These are phyloP conservation scores for Odontothrips loti DNA, from an alignment of 2,888 invertebrate genomes.

Conservation along the genomic window DNA sequence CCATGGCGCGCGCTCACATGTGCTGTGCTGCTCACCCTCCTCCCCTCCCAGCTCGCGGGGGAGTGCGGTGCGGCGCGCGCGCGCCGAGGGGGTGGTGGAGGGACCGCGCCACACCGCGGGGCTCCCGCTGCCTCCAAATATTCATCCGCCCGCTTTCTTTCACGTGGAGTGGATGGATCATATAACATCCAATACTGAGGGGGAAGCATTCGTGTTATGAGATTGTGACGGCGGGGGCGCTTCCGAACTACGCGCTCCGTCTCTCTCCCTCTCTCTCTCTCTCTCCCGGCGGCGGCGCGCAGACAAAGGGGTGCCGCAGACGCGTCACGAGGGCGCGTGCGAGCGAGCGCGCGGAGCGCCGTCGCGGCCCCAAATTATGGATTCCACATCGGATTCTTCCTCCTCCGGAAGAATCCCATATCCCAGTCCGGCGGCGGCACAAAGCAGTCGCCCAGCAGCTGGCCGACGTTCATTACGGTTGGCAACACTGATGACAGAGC, in stretches of 20 bases:
- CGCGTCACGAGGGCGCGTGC: background rate
- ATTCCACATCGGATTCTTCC: background rate
- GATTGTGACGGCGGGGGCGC: background rate
- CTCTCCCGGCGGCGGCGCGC: background rate
- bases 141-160: background rate
- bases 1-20: background rate
- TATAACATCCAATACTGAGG: conserved; percentile 15
- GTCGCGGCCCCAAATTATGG: background rate
- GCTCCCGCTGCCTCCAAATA: background rate
- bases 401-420: background rate
- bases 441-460: too few relatives aligned
- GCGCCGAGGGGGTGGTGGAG: background rate
- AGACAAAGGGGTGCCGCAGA: background rate
- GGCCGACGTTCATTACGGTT: background rate
- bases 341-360: background rate
- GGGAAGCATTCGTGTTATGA: conserved; percentile 8
- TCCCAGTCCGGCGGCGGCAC: too few relatives aligned
- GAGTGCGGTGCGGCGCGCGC: background rate
- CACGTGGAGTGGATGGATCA: conserved; percentile 8
- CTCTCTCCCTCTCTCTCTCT: too few relatives aligned
- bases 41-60: background rate
- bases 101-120: background rate
- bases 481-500: background rate
- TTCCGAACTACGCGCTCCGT: too few relatives aligned
- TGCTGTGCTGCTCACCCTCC: background rate